Conservation (phyloP, 2,113 vertebrate genomes). For the Andinoacara biseriatus region DNA sequence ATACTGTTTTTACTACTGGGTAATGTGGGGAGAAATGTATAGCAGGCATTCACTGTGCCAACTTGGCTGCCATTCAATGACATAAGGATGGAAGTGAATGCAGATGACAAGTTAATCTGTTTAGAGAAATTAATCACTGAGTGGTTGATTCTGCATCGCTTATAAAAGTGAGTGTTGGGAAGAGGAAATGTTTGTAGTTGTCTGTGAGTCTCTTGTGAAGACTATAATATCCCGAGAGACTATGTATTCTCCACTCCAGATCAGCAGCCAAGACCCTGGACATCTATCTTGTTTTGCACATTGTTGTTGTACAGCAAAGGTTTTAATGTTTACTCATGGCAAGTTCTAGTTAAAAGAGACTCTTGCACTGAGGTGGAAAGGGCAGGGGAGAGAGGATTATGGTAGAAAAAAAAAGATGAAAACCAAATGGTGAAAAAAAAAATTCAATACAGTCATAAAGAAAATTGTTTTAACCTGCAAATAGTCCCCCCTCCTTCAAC, state of each 20-base stretch:
- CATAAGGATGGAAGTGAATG: slow-evolving; percentile 75
- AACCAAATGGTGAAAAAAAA: background rate
- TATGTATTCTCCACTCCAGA: slow-evolving; percentile 26
- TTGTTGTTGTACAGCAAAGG: background rate
- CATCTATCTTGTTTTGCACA: background rate
- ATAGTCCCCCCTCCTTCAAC: background rate
- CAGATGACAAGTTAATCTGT: slow-evolving; percentile 80
- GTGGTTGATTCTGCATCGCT: slow-evolving; percentile 35
- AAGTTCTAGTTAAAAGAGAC: slow-evolving; percentile 5
- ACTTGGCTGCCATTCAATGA: slow-evolving; percentile 79
- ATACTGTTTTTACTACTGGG: slow-evolving; percentile 35
- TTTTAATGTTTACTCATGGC: slow-evolving; percentile 4
- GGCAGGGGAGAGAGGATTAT: background rate
- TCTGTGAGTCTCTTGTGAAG: background rate
- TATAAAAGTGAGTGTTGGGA: slow-evolving; percentile 36
- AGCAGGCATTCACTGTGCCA: slow-evolving; percentile 61
- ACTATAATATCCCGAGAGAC: slow-evolving; percentile 23
- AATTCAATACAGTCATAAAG: background rate
- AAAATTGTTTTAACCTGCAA: background rate
- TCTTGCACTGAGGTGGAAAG: background rate
- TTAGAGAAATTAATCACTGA: slow-evolving; percentile 75
- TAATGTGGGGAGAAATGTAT: slow-evolving; percentile 62
- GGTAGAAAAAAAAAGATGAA: background rate
- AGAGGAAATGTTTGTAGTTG: slow-evolving; percentile 12
- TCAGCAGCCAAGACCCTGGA: slow-evolving; percentile 30